Percentiles rank a stretch among this genome's conserved stretches.
phyloP scores from a whole-genome alignment of 64 coral and sea anemone genomes.

The Astreopora myriophthalma region DNA sequence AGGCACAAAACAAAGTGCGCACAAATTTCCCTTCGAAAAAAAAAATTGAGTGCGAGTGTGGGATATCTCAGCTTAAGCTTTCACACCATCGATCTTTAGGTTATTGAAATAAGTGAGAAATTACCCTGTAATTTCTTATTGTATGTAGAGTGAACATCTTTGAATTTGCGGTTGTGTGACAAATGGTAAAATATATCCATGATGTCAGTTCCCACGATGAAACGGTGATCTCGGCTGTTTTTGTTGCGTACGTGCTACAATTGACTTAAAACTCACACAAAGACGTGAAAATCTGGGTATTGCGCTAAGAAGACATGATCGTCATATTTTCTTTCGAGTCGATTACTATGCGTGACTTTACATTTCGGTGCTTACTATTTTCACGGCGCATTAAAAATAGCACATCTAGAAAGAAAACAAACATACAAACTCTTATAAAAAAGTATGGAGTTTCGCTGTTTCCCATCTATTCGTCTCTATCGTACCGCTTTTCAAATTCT shows the following conservation, averaged over 20 bases:
- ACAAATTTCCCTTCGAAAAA: conserved; percentile 16
- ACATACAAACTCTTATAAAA: not conserved
- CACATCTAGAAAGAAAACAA: conserved; percentile 19
- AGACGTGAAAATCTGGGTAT: not conserved
- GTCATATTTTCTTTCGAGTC: conserved; percentile 18
- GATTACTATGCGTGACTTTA: conserved; percentile 29
- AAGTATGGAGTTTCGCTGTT: not conserved
- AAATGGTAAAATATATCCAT: not conserved
- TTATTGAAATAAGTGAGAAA: not conserved
- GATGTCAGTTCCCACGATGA: conserved; percentile 31
- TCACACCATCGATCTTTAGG: not conserved
- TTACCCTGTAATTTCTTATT: not conserved
- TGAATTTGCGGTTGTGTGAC: conserved; percentile 15
- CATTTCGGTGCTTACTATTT: conserved; percentile 13
- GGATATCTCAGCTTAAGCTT: not conserved
- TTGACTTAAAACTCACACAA: not conserved
- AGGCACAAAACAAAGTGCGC: not conserved
- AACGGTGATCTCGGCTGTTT: conserved; percentile 16
- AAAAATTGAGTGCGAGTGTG: not conserved
- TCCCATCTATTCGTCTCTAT: not conserved
- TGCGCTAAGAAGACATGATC: conserved; percentile 7
- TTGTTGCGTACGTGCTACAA: conserved; percentile 40
- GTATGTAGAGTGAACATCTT: not conserved
- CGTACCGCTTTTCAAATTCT: not conserved
- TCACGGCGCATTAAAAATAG: conserved; percentile 22